phyloP scores from a whole-genome alignment of 2,113 vertebrate genomes.

The Pteropus alecto region DNA sequence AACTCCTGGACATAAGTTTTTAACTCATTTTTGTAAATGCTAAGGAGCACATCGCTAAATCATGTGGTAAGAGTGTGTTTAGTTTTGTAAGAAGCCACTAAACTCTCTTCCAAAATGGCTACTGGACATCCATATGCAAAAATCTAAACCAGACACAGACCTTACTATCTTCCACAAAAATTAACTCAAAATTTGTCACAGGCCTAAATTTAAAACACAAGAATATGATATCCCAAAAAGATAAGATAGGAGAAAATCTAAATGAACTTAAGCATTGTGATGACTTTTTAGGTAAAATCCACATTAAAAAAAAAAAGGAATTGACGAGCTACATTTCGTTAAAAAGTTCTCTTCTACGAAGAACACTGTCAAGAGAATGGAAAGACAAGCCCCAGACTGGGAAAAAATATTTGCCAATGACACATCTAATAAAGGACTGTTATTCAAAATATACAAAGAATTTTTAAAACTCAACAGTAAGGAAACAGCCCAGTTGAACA shows the following conservation, averaged over 20 bases:
- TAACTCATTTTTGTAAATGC: not conserved
- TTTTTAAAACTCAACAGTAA: not conserved
- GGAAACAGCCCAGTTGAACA: not conserved
- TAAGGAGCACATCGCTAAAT: too few relatives aligned
- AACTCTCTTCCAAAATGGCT: not conserved
- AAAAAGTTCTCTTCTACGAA: not conserved
- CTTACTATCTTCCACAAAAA: not conserved
- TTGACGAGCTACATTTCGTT: not conserved
- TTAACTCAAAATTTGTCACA: not conserved
- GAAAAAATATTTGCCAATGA: not conserved
- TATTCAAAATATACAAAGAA: not conserved
- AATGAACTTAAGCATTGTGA: too few relatives aligned
- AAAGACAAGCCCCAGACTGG: not conserved
- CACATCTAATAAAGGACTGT: not conserved
- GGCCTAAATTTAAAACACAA: not conserved
- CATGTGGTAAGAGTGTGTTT: not conserved
- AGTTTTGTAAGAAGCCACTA: not conserved
- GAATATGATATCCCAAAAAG: not conserved
- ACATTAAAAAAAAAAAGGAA: not conserved
- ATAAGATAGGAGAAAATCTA: not conserved
- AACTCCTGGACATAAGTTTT: not conserved
- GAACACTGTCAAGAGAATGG: not conserved
- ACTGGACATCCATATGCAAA: not conserved
- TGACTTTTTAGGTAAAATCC: not conserved
- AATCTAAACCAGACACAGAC: not conserved